Percentiles rank a stretch among this genome's conserved stretches.
Conservation (phyloP, 2,888 invertebrate genomes). For the Dolichomitus sp. region DNA sequence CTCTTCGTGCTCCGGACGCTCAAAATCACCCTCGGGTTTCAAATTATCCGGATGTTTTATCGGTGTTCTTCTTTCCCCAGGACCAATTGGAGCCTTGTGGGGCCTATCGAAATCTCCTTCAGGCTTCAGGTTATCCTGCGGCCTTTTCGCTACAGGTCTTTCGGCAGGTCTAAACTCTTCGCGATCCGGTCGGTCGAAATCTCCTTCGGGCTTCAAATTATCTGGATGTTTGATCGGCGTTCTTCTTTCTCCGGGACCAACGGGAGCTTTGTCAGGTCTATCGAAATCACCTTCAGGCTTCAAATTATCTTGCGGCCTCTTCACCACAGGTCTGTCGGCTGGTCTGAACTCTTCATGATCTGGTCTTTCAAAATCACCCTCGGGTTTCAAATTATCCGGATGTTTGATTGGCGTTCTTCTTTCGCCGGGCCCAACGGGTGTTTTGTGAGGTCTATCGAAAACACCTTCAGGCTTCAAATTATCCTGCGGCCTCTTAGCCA, state of each 20-base stretch:
- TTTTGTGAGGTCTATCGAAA: slow-evolving; percentile 87
- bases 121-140: slow-evolving; percentile 88
- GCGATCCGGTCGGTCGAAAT: slow-evolving; percentile 84
- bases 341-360: slow-evolving; percentile 79
- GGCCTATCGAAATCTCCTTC: slow-evolving; percentile 86
- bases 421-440: slow-evolving; percentile 87
- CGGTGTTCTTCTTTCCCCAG: slow-evolving; percentile 76
- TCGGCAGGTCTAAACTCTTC: slow-evolving; percentile 82
- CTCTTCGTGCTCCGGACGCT: slow-evolving; percentile 83
- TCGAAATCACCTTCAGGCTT: slow-evolving; percentile 88
- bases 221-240: slow-evolving; percentile 85
- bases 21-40: slow-evolving; percentile 86
- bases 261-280: slow-evolving; percentile 87
- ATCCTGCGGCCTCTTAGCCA: slow-evolving; percentile 82
- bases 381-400: slow-evolving; percentile 79
- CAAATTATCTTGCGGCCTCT: slow-evolving; percentile 88
- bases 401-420: slow-evolving; percentile 85
- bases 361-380: slow-evolving; percentile 85
- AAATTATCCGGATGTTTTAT: slow-evolving; percentile 83
- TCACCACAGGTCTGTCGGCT: slow-evolving; percentile 83
- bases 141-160: slow-evolving; percentile 82
- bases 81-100: slow-evolving; percentile 72
- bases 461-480: slow-evolving; percentile 87
- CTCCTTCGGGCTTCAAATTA: slow-evolving; percentile 80
- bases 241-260: slow-evolving; percentile 87